phyloP scores from a whole-genome alignment of 2,888 invertebrate genomes.

The Drosophila nigricruria region DNA sequence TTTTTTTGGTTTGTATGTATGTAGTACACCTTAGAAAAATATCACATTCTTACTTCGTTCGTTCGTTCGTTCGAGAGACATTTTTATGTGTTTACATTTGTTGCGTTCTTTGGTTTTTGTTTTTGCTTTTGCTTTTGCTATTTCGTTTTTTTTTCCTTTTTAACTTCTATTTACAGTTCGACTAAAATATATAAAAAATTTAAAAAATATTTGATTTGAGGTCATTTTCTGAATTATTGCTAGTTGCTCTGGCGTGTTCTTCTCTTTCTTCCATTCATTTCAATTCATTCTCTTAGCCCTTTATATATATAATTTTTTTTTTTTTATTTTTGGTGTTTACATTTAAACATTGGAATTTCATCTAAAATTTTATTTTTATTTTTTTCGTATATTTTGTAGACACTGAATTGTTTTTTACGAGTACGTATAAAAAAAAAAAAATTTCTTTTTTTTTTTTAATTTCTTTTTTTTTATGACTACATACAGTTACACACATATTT shows the following conservation, averaged over 20 bases:
- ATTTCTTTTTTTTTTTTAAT: constrained; percentile 19
- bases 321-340: constrained; percentile 36
- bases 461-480: constrained; percentile 1
- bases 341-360: constrained; percentile 63
- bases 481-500: constrained; percentile 18
- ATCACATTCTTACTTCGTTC: constrained; percentile 86
- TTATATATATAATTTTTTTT: constrained; percentile 28
- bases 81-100: constrained; percentile 69
- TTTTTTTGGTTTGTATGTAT: constrained; percentile 62
- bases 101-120: constrained; percentile 45
- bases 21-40: constrained; percentile 85
- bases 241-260: constrained; percentile 63
- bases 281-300: constrained; percentile 17
- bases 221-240: constrained; percentile 86
- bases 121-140: constrained; percentile 57
- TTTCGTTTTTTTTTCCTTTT: constrained; percentile 51
- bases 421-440: constrained; percentile 73
- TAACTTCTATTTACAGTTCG: constrained; percentile 54
- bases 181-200: constrained; percentile 81
- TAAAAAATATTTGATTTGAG: constrained; percentile 85
- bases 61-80: constrained; percentile 83
- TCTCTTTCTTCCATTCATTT: constrained; percentile 6
- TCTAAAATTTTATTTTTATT: constrained; percentile 54
- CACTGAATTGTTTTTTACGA: constrained; percentile 65
- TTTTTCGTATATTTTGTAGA: constrained; percentile 76